phyloP scores from a whole-genome alignment of 2,113 vertebrate species.

The Atlantisia rogersi region DNA sequence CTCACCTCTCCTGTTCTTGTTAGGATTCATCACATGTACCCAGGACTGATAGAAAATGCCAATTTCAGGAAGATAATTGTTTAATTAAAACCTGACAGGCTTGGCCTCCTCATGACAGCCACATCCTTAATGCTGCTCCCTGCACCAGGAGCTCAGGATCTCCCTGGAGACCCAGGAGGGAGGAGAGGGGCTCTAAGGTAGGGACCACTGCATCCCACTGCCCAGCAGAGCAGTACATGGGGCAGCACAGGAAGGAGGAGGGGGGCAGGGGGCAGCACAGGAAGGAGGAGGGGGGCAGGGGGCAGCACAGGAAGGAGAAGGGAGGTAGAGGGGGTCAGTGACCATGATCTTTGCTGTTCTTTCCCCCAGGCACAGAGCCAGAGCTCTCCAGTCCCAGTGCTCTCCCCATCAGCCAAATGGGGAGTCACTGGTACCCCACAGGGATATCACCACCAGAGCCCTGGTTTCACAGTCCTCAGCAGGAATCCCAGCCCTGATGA shows the following conservation, averaged over 20 bases:
- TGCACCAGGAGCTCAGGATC: neutral
- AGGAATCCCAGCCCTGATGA: neutral
- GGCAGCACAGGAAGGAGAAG: no score
- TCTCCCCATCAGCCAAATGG: neutral
- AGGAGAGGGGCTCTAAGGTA: neutral
- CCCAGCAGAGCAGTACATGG: accelerated
- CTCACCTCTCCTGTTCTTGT: neutral
- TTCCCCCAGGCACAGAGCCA: neutral
- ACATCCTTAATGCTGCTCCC: neutral
- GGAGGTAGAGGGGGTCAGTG: accelerated
- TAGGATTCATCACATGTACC: neutral
- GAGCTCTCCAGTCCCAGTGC: neutral
- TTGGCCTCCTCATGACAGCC: conserved; percentile 1
- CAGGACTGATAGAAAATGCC: neutral
- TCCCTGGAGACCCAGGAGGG: neutral
- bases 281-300: neutral
- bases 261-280: accelerated
- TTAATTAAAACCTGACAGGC: conserved; percentile 59
- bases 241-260: neutral
- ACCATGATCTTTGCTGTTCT: neutral
- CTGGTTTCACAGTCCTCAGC: neutral
- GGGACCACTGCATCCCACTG: neutral
- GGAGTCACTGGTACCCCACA: neutral
- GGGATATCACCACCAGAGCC: accelerated
- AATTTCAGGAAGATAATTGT: conserved; percentile 45